These are phyloP conservation scores for Ichneumoninae sp. DNA, from an alignment of 2,888 invertebrate genomes.

Conservation along the genomic window DNA sequence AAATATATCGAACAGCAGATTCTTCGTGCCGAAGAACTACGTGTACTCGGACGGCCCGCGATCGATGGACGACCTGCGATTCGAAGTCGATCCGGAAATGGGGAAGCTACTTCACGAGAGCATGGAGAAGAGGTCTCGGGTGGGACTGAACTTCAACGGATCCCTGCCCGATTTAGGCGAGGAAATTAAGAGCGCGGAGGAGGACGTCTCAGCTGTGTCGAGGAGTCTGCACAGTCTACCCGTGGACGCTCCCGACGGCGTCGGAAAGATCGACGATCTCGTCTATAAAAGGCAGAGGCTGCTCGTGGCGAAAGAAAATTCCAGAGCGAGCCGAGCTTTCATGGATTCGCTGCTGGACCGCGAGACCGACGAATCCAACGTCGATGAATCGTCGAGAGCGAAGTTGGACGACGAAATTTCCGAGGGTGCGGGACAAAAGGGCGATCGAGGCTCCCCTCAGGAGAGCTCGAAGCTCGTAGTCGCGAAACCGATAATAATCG, in stretches of 20 bases:
- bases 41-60: slow-evolving; percentile 74
- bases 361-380: background rate
- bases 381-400: background rate
- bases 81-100: slow-evolving; percentile 80
- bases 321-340: slow-evolving; percentile 61
- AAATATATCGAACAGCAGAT: slow-evolving; percentile 78
- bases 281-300: background rate
- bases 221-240: slow-evolving; percentile 2
- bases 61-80: slow-evolving; percentile 78
- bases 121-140: slow-evolving; percentile 69
- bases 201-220: background rate
- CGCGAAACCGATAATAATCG: slow-evolving; percentile 59
- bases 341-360: slow-evolving; percentile 57
- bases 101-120: slow-evolving; percentile 72
- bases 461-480: slow-evolving; percentile 29
- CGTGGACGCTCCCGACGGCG: background rate
- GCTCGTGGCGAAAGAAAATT: slow-evolving; percentile 26
- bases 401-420: background rate
- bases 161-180: slow-evolving; percentile 58
- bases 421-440: background rate
- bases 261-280: background rate
- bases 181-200: background rate
- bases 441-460: background rate
- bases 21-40: slow-evolving; percentile 80
- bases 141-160: slow-evolving; percentile 59